A percentile compares a stretch with the other conserved stretches of the same genome.
Conservation (phyloP, 2,113 vertebrate genomes). For the Pterocles burchelli region DNA sequence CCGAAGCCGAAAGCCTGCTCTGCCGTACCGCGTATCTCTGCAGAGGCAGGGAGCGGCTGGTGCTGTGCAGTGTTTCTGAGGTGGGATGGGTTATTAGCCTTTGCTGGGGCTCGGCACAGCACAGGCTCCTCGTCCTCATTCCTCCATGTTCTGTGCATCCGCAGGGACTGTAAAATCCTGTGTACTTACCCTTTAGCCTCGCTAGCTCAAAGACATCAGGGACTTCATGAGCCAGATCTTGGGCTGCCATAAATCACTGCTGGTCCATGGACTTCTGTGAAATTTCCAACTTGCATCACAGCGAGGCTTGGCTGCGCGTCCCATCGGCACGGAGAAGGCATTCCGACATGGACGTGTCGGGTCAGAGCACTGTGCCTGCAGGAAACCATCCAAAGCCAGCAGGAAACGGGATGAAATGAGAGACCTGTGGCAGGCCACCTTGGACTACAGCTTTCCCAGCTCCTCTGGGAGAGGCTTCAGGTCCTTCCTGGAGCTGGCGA, state of each 20-base stretch:
- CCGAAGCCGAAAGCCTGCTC: neutral
- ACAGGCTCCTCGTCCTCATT: neutral
- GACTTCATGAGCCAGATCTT: neutral
- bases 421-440: neutral
- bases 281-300: neutral
- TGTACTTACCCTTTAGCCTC: neutral
- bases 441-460: neutral
- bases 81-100: neutral
- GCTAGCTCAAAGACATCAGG: neutral
- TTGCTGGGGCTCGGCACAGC: neutral
- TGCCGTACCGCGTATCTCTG: rapidly evolving
- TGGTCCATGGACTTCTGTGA: neutral
- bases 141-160: neutral
- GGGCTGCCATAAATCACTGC: neutral
- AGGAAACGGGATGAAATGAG: neutral
- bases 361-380: neutral
- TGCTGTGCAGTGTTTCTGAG: neutral
- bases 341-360: neutral
- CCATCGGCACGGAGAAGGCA: neutral
- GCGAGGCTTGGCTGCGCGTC: neutral
- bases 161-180: neutral
- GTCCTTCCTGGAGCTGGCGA: neutral
- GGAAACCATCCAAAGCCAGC: neutral
- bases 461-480: neutral
- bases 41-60: neutral